phyloP scores from a whole-genome alignment of 2,797 vertebrate species.

The Acanthopagrus latus region DNA sequence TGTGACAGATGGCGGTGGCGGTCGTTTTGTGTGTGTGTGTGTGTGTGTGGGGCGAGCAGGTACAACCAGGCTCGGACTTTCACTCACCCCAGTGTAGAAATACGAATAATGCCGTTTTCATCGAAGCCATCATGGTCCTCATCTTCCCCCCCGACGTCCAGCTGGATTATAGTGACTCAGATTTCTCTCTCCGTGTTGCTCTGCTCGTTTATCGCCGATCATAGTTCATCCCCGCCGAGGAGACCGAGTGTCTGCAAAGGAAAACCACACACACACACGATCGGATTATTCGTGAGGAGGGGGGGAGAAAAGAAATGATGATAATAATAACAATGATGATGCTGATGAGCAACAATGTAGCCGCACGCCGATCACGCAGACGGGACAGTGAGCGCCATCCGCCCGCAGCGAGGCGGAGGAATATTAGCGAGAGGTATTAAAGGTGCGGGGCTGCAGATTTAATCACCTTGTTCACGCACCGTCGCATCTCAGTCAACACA shows the following conservation, averaged over 20 bases:
- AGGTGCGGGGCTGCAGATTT: conserved; percentile 4
- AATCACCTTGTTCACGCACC: conserved; percentile 54
- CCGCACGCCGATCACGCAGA: neutral
- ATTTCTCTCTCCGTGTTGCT: conserved; percentile 52
- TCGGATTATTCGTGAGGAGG: neutral
- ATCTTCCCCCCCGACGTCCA: conserved; percentile 50
- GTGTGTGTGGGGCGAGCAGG: conserved; percentile 21
- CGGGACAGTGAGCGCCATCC: conserved; percentile 26
- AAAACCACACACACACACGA: neutral
- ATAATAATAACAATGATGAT: neutral
- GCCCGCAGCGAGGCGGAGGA: neutral
- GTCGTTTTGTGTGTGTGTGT: neutral
- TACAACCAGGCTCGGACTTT: neutral
- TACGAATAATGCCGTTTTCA: conserved; percentile 70
- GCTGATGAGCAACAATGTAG: neutral
- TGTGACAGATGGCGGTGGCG: conserved; percentile 67
- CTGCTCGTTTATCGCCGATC: conserved; percentile 52
- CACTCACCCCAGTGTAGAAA: conserved; percentile 84
- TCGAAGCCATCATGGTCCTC: conserved; percentile 75
- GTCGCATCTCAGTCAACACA: conserved; percentile 45
- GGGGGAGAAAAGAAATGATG: too few species aligned
- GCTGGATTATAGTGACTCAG: conserved; percentile 63
- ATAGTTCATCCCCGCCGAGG: conserved; percentile 55
- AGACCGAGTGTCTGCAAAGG: conserved; percentile 5
- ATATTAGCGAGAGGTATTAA: neutral